Conservation (phyloP, 1,140 invertebrate genomes). For the Drosophila azteca region DNA sequence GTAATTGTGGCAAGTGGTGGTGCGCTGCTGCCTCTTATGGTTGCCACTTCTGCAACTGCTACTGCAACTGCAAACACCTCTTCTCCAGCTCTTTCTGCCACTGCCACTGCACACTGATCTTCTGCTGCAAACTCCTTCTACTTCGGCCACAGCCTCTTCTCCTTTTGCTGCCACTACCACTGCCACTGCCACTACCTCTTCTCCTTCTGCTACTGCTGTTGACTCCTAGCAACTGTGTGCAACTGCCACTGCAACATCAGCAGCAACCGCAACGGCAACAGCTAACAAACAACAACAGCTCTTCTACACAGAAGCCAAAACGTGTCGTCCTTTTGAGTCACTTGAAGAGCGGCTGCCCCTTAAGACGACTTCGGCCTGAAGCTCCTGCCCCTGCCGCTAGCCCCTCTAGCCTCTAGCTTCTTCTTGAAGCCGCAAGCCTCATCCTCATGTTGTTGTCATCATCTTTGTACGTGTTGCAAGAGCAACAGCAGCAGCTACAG, state of each 20-base stretch:
- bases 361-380: slow-evolving; percentile 26
- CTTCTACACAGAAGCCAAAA: slow-evolving; percentile 72
- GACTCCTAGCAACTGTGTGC: not conserved
- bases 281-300: slow-evolving; percentile 54
- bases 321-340: slow-evolving; percentile 81
- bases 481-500: slow-evolving; percentile 19
- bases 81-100: not conserved
- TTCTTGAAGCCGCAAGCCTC: slow-evolving; percentile 14
- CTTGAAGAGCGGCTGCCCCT: slow-evolving; percentile 54
- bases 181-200: slow-evolving; percentile 38
- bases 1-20: slow-evolving; percentile 75
- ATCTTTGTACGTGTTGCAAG: slow-evolving; percentile 69
- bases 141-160: slow-evolving; percentile 7
- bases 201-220: slow-evolving; percentile 35
- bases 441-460: slow-evolving; percentile 62
- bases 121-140: slow-evolving; percentile 24
- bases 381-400: slow-evolving; percentile 20
- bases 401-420: slow-evolving; percentile 11
- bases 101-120: not conserved
- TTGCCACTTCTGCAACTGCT: slow-evolving; percentile 37
- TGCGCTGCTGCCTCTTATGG: slow-evolving; percentile 35
- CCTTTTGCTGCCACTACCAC: slow-evolving; percentile 17
- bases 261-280: not conserved
- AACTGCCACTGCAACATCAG: slow-evolving; percentile 12
- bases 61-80: not conserved